phyloP scores from a whole-genome alignment of 2,888 invertebrate genomes.

The Eumerus sabulonum region DNA sequence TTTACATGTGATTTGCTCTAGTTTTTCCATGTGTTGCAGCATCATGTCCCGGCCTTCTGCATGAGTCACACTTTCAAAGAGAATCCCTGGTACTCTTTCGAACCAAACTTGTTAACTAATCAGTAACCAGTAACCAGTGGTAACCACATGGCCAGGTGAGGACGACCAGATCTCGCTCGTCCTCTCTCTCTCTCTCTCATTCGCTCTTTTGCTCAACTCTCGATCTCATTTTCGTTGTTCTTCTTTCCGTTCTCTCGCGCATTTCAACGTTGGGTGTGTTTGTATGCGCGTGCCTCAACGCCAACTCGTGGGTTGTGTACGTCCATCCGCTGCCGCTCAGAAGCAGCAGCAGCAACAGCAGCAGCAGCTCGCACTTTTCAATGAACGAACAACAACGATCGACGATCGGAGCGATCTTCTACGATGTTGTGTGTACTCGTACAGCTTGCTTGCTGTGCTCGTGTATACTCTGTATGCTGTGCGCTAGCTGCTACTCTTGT shows the following conservation, averaged over 20 bases:
- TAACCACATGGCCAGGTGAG: conserved; percentile 5
- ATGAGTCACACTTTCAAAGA: conserved; percentile 50
- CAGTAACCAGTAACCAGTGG: conserved; percentile 43
- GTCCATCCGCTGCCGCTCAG: conserved; percentile 67
- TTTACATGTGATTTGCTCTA: conserved; percentile 62
- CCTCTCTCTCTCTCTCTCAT: neutral
- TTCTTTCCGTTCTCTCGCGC: conserved; percentile 44
- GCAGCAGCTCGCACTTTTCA: conserved; percentile 65
- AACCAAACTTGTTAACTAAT: conserved; percentile 16
- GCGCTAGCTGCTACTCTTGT: conserved; percentile 64
- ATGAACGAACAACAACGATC: conserved; percentile 59
- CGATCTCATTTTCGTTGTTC: too few species aligned
- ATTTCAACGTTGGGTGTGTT: conserved; percentile 68
- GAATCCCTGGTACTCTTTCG: conserved; percentile 16
- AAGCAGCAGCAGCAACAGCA: conserved; percentile 67
- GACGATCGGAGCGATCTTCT: conserved; percentile 61
- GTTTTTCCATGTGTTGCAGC: conserved; percentile 22
- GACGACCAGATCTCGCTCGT: conserved; percentile 7
- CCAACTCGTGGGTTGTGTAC: conserved; percentile 62
- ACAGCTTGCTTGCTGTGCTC: neutral
- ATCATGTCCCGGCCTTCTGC: conserved; percentile 9
- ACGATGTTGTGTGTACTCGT: conserved; percentile 55
- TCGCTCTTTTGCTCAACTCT: neutral
- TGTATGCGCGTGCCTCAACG: conserved; percentile 68
- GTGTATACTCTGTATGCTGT: too few species aligned